A percentile compares a stretch with the other conserved stretches of the same genome.
phyloP scores from a whole-genome alignment of 2,113 vertebrate genomes.

The Antennarius striatus region DNA sequence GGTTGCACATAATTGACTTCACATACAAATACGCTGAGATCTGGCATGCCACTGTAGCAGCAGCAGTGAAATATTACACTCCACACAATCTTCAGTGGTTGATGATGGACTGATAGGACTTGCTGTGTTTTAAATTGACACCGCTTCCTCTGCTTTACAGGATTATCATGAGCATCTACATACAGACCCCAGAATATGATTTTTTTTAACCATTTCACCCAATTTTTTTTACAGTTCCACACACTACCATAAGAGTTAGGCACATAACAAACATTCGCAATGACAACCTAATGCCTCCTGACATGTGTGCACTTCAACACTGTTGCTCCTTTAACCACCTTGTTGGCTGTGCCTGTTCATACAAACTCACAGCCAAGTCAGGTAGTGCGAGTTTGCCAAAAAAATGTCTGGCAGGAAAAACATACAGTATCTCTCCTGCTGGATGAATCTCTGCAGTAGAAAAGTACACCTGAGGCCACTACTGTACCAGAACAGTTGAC shows the following conservation, averaged over 20 bases:
- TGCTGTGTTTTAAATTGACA: conserved; percentile 16
- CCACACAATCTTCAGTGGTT: conserved; percentile 16
- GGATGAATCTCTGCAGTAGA: conserved; percentile 66
- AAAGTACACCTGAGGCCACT: conserved; percentile 73
- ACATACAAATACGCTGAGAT: conserved; percentile 55
- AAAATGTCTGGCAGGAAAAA: conserved; percentile 74
- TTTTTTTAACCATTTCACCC: neutral
- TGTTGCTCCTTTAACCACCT: conserved; percentile 69
- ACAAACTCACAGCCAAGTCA: conserved; percentile 67
- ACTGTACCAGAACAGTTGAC: conserved; percentile 70
- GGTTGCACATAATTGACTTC: conserved; percentile 68
- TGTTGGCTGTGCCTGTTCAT: conserved; percentile 61
- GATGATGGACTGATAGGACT: conserved; percentile 29
- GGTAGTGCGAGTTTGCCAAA: conserved; percentile 74
- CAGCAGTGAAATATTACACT: conserved; percentile 51
- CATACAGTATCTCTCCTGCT: conserved; percentile 64
- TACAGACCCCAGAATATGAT: neutral
- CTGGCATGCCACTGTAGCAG: conserved; percentile 58
- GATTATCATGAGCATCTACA: neutral
- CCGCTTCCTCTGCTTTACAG: conserved; percentile 16
- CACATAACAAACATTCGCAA: conserved; percentile 3
- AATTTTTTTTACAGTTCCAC: conserved; percentile 4
- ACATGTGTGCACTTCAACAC: conserved; percentile 49
- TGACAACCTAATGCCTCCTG: conserved; percentile 45
- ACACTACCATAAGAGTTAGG: neutral